Evolutionary conservation across 2,888 invertebrate genomes (phyloP).

Genomic region (Imbricaverruca yamaguchii): DNA sequence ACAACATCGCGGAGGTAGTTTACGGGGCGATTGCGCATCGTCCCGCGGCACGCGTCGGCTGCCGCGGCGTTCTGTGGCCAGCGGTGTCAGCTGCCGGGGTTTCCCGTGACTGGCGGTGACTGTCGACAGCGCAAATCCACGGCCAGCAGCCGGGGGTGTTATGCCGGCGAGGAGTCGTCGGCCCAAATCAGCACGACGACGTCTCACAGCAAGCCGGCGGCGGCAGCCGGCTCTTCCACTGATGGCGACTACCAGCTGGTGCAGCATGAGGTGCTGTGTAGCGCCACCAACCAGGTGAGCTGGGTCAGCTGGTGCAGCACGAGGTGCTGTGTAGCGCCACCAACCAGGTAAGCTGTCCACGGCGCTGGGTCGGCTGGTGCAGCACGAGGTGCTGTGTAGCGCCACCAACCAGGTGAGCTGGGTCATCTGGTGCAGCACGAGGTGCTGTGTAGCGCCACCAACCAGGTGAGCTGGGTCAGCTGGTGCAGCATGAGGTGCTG

Average conservation of each 20-base stretch:
- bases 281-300: constrained; percentile 66
- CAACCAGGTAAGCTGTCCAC: constrained; percentile 47
- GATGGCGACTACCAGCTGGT: constrained; percentile 94
- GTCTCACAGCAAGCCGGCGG: constrained; percentile 70
- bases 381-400: constrained; percentile 94
- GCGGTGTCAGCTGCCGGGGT: no score
- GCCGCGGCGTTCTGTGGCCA: no score
- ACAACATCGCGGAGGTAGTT: no score
- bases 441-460: constrained; percentile 90
- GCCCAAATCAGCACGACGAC: constrained; percentile 54
- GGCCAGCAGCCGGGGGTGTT: constrained; percentile 12
- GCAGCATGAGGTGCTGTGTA: constrained; percentile 94
- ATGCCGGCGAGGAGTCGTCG: constrained; percentile 44
- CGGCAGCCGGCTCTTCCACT: constrained; percentile 59
- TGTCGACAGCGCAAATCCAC: constrained; percentile 5
- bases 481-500: constrained; percentile 95
- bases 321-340: constrained; percentile 94
- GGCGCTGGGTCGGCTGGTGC: constrained; percentile 58
- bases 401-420: constrained; percentile 62
- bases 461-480: constrained; percentile 45
- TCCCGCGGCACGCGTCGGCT: no score
- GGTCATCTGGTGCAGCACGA: constrained; percentile 86
- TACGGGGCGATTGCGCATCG: no score
- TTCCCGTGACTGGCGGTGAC: no score
- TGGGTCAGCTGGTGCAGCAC: constrained; percentile 62